Evolutionary conservation across 2,888 invertebrate genomes (phyloP).

Genomic region (Bimastos eiseni): DNA sequence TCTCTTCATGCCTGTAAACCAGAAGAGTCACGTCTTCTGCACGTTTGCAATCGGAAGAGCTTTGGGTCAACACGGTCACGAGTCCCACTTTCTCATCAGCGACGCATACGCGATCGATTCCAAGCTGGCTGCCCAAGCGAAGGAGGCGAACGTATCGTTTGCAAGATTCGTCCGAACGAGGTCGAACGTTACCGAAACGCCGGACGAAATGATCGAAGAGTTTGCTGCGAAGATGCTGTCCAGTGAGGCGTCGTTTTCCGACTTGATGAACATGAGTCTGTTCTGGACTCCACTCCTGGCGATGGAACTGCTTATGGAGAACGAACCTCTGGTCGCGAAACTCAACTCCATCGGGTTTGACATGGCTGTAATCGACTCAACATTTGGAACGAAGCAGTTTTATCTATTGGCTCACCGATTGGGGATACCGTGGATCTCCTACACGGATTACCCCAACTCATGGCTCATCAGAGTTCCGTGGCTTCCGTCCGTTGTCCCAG

Average conservation of each 20-base stretch:
- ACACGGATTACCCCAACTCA: slow-evolving; percentile 22
- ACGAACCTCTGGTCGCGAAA: slow-evolving; percentile 19
- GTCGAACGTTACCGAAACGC: not conserved
- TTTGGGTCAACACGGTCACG: not conserved
- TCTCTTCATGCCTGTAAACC: not conserved
- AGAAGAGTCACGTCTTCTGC: slow-evolving; percentile 24
- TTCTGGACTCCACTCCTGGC: not conserved
- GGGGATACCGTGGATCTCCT: slow-evolving; percentile 31
- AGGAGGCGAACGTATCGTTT: not conserved
- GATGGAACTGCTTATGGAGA: not conserved
- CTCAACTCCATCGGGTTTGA: slow-evolving; percentile 27
- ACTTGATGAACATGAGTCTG: not conserved
- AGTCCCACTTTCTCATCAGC: slow-evolving; percentile 25
- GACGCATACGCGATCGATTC: not conserved
- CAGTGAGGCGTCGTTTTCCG: not conserved
- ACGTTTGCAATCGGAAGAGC: slow-evolving; percentile 14
- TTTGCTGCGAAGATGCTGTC: not conserved
- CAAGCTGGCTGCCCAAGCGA: not conserved
- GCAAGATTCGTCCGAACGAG: not conserved
- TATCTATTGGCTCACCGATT: slow-evolving; percentile 28
- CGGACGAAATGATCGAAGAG: not conserved
- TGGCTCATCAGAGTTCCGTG: slow-evolving; percentile 31
- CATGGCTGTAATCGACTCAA: slow-evolving; percentile 27
- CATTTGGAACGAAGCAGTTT: not conserved
- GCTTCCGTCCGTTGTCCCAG: slow-evolving; percentile 32